Evolutionary conservation across 2,113 vertebrate species (phyloP).

Genomic region (Rhabdornis inornatus): DNA sequence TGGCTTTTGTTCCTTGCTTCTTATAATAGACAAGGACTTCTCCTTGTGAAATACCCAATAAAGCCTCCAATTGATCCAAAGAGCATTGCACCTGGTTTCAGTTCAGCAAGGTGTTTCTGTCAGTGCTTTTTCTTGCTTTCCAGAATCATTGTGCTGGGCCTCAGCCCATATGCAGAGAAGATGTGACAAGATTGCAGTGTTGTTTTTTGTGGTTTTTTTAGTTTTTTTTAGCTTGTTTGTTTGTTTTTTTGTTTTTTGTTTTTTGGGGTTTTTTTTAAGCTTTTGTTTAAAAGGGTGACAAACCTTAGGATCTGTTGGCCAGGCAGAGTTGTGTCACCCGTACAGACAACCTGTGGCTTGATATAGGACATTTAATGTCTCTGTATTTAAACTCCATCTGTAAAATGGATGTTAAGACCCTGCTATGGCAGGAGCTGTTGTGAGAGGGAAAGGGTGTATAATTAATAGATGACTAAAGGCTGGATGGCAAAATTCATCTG

Average conservation of each 20-base stretch:
- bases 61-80: neutral
- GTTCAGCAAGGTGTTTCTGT: neutral
- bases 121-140: neutral
- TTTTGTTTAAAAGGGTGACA: neutral
- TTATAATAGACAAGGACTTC: neutral
- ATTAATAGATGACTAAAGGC: constrained; percentile 53
- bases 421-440: neutral
- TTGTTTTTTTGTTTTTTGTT: neutral
- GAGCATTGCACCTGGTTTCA: neutral
- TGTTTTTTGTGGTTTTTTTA: neutral
- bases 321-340: neutral
- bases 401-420: constrained; percentile 13
- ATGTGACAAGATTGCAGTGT: neutral
- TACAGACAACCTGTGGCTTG: neutral
- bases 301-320: neutral
- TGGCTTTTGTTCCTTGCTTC: neutral
- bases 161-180: neutral
- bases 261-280: no score
- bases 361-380: constrained; percentile 16
- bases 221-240: neutral
- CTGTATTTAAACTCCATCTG: neutral
- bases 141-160: neutral
- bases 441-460: neutral
- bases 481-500: constrained; percentile 30
- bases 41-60: neutral